These are phyloP conservation scores for Steinernema carpocapsae DNA, from an alignment of 2,888 invertebrate genomes.

Conservation along the genomic window DNA sequence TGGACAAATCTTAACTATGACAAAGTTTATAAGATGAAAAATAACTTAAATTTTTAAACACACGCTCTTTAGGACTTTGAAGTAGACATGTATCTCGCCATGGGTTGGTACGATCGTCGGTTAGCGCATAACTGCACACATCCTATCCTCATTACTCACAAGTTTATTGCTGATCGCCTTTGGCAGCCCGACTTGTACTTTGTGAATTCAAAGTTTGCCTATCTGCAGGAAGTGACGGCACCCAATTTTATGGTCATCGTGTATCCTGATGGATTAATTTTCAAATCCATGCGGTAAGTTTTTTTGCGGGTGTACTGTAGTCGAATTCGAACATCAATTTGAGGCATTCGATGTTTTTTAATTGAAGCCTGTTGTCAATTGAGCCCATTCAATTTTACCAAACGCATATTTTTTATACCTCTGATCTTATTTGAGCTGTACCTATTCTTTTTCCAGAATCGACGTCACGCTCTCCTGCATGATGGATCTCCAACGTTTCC, in stretches of 20 bases:
- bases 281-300: conserved; percentile 65
- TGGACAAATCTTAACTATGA: no score
- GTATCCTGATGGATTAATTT: conserved; percentile 68
- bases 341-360: no score
- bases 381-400: no score
- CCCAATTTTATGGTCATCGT: conserved; percentile 62
- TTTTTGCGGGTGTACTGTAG: neutral
- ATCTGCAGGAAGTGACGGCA: conserved; percentile 59
- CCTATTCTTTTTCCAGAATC: conserved; percentile 50
- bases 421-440: no score
- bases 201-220: conserved; percentile 68
- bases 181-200: conserved; percentile 67
- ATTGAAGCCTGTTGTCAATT: no score
- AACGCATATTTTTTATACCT: no score
- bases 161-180: conserved; percentile 64
- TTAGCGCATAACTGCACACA: conserved; percentile 68
- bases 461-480: conserved; percentile 68
- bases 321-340: no score
- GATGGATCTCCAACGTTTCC: conserved; percentile 55
- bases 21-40: no score
- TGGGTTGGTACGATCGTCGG: conserved; percentile 67
- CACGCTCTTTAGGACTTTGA: conserved; percentile 60
- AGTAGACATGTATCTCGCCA: conserved; percentile 68
- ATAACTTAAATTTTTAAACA: neutral
- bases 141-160: conserved; percentile 64